Base-by-base conservation (phyloP, 2,113 vertebrate genomes). In the Hippocampus abdominalis region DNA sequence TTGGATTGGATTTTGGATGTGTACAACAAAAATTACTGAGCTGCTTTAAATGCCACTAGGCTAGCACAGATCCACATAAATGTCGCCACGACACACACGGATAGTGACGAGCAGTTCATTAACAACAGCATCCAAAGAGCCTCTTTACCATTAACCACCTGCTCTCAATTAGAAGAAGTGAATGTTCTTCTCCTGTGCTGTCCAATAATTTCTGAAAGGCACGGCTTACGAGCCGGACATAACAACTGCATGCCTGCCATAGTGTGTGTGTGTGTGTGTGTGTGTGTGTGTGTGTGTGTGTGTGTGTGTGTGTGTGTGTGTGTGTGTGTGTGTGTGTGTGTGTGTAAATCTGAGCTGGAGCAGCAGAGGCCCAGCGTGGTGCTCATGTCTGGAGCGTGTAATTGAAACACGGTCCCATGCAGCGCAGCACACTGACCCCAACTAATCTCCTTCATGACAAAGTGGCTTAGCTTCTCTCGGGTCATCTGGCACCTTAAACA, bases 361-460 rank as follows among this genome's bases (percentile, higher is more conserved):
- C 56, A 51, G 27, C 48, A 25, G 27, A 70, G 76, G 64, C 76
- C 68, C 84, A 88, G 87, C 81, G 51, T 83, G 90, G 76, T 69
- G 74, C 76, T 70, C 42, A 78, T 74, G 79, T 89, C 79, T 82
- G 84, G 70, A 80, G 81, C 80, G 57, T 91, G 87, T 91, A 89
- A 91, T 86, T 86, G 84, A 89, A 90, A 86, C 84, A 84, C 68
- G 70, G 89, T 72, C 81, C 76, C 86, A 89, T 70, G 86, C 84
- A 49, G 86, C 25, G 82, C 82, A 78, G 71, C 85, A 90, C 86
- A 74, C 81, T 91, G 90, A 91, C 89, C 89, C 85, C 79, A n/a
- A 88, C 81, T 93, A 93, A 93, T 93, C 92, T 90, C 84, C 25
- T 83, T 85, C 76, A 87, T 90, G 86, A 92, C 89, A 92, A 92